phyloP scores from a whole-genome alignment of 2,797 vertebrate species.

The Champsocephalus gunnari region DNA sequence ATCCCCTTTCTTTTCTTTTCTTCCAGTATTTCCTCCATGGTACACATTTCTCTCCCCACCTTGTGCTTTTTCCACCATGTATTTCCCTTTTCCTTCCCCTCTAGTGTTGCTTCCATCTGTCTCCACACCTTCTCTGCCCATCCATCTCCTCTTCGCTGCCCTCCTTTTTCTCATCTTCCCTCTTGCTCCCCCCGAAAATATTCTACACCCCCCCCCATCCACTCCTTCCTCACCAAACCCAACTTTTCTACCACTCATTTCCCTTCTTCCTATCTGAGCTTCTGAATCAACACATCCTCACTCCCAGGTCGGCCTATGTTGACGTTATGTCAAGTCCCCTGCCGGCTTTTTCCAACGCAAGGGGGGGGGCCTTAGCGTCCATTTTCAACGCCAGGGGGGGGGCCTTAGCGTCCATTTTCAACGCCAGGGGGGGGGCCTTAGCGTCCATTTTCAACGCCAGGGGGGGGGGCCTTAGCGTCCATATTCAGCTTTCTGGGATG shows the following conservation, averaged over 20 bases:
- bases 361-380: too few species aligned
- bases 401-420: too few species aligned
- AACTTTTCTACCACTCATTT: conserved; percentile 1
- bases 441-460: too few species aligned
- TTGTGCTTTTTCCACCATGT: not conserved
- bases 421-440: too few species aligned
- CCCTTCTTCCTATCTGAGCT: not conserved
- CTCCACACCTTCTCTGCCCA: conserved; percentile 30
- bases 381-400: too few species aligned
- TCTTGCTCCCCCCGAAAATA: not conserved
- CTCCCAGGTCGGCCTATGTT: too few species aligned
- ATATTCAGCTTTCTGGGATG: too few species aligned
- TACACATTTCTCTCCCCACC: not conserved
- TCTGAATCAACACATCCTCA: too few species aligned
- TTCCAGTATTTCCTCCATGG: conserved; percentile 4
- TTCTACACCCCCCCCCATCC: not conserved
- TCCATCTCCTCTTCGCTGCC: conserved; percentile 18
- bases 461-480: too few species aligned
- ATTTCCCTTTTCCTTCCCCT: not conserved
- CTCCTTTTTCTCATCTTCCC: conserved; percentile 12
- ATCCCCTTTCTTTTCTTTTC: not conserved
- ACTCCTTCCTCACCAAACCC: not conserved
- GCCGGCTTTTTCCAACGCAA: too few species aligned
- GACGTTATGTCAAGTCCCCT: too few species aligned
- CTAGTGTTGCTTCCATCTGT: not conserved